Conservation (phyloP, 1,140 invertebrate genomes). For the Lanistes nyassanus region DNA sequence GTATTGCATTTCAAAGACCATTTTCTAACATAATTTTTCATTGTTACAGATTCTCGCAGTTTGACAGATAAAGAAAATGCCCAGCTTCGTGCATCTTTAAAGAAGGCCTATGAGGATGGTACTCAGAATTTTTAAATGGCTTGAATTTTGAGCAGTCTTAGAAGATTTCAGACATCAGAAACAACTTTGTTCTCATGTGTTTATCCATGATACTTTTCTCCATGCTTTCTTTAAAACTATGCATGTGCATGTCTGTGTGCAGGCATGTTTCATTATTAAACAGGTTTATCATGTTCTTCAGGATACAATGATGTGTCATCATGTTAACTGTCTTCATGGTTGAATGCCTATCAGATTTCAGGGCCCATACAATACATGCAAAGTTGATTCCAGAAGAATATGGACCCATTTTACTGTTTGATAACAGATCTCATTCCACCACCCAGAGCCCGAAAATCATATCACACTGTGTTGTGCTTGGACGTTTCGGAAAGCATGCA, state of each 20-base stretch:
- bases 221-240: not conserved
- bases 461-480: slow-evolving; percentile 13
- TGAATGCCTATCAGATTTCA: not conserved
- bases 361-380: not conserved
- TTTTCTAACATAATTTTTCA: not conserved
- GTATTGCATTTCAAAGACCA: too few species aligned
- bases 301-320: not conserved
- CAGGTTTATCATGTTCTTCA: too few species aligned
- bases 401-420: not conserved
- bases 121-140: not conserved
- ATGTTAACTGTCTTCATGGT: not conserved
- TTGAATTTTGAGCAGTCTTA: not conserved
- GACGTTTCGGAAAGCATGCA: slow-evolving; percentile 17
- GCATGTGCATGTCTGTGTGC: not conserved
- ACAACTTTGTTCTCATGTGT: not conserved
- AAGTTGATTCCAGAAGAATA: not conserved
- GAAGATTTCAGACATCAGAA: not conserved
- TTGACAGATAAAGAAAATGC: slow-evolving; percentile 3
- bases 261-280: not conserved
- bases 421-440: slow-evolving; percentile 9
- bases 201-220: not conserved
- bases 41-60: not conserved
- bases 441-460: slow-evolving; percentile 9
- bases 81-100: not conserved
- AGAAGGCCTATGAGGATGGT: slow-evolving; percentile 8